Base-by-base conservation (phyloP, 1,140 invertebrate genomes). In the Eueides isabella region DNA sequence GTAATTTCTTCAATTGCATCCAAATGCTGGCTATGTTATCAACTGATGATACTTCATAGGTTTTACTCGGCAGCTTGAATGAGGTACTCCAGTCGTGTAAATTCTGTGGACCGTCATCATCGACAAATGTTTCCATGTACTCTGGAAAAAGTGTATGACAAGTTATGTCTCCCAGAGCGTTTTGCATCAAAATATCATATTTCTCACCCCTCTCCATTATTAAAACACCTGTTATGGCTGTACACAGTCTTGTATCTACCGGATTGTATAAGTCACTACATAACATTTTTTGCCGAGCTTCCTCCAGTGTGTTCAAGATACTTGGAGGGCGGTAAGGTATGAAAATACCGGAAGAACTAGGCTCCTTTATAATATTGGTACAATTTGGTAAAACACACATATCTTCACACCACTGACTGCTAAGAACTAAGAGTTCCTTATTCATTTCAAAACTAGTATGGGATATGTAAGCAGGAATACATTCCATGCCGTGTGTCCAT, bases 361-460 rank as follows among this genome's bases (percentile, higher is more conserved):
- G 30, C 1, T 80, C 75, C 28, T 80, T 83, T 4, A 71, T 80
- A 11, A 81, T 78, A 55, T 88, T 78, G 28, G 75, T 78, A 63
- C 85, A 84, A 63, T 84, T 90, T 11, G 82, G 81, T 14, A 91
- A 68, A 5, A 93, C 77, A 71, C 89, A 91, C 80, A 88, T 85
- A 74, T 93, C 90, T 38, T 89, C 88, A 76, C 85, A 88, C 90
- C 91, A 92, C 48, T 92, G 91, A 68, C 91, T 91, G 38, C 82
- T 83, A 7, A 93, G 64, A 71, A 84, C 83, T 3, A 92, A 77
- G 9, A 92, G 70, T 64, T 92, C 86, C 48, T 86, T 89, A 65
- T 83, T 81, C 28, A 77, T 77, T 71, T 89, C 87, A 61, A 84
- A 87, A 30, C 81, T 75, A 28, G 82, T 83, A 9, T 85, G 74